Percentiles rank a stretch among this genome's conserved stretches.
Conservation (phyloP, 2,113 vertebrate genomes). For the Felis chaus region DNA sequence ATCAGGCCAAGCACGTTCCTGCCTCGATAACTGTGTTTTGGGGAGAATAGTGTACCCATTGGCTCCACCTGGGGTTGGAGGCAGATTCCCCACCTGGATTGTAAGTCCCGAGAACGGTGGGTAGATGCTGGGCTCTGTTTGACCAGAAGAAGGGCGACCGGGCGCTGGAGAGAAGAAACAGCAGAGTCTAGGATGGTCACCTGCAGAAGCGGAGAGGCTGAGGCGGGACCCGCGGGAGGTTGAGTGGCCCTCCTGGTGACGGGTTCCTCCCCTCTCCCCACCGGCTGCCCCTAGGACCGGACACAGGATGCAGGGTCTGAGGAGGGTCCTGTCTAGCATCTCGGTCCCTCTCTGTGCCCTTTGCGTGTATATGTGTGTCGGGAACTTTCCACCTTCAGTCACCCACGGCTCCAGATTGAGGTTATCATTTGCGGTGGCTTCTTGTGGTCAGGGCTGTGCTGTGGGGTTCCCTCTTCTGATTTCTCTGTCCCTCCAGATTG, state of each 20-base stretch:
- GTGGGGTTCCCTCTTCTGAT: fast-evolving
- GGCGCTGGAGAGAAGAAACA: background rate
- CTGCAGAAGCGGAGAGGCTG: background rate
- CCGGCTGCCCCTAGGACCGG: background rate
- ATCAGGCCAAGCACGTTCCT: background rate
- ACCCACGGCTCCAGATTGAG: fast-evolving
- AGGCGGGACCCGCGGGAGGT: too few relatives aligned
- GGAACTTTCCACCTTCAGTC: too few relatives aligned
- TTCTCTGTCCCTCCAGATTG: background rate
- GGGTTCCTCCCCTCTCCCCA: background rate
- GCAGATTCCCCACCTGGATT: background rate
- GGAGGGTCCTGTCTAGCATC: background rate
- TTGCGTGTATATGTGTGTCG: fast-evolving
- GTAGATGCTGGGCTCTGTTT: background rate
- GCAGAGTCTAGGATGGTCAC: background rate
- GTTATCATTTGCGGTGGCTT: fast-evolving
- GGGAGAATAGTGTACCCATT: fast-evolving
- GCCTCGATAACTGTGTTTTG: background rate
- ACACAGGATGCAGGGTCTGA: fast-evolving
- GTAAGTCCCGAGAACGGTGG: fast-evolving
- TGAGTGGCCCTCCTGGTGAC: background rate
- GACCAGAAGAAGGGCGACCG: background rate
- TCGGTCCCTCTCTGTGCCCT: background rate
- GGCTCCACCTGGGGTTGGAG: background rate
- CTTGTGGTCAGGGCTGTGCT: background rate